These are phyloP conservation scores for Dromococcyx pavoninus DNA, from an alignment of 2,797 vertebrate species.

Conservation along the genomic window DNA sequence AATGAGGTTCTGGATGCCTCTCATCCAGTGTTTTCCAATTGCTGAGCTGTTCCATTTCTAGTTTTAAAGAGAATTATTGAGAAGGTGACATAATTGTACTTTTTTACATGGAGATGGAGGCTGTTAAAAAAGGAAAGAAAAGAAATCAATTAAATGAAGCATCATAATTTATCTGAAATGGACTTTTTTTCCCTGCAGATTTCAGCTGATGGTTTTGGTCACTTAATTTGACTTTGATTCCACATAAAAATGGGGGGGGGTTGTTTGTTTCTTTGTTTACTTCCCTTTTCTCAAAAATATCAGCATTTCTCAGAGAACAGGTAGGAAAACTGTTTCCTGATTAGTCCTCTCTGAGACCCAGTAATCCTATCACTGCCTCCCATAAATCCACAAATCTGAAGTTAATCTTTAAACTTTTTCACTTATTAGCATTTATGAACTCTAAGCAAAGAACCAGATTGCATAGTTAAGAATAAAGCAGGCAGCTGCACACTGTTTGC, in stretches of 20 bases:
- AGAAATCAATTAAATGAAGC: not conserved
- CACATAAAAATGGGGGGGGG: rapidly evolving
- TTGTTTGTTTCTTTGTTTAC: not conserved
- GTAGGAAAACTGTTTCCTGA: not conserved
- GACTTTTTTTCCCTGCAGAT: not conserved
- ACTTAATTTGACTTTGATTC: not conserved
- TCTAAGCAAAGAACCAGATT: not conserved
- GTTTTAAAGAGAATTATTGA: not conserved
- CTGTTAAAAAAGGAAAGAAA: not conserved
- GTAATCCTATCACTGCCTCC: not conserved
- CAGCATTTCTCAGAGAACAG: not conserved
- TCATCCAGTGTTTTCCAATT: not conserved
- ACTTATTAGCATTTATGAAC: not conserved
- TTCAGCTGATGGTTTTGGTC: not conserved
- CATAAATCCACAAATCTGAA: not conserved
- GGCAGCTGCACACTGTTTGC: not conserved
- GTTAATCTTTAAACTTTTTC: not conserved
- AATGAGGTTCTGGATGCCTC: not conserved
- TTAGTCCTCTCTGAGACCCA: not conserved
- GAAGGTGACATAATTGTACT: not conserved
- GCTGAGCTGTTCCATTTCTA: not conserved
- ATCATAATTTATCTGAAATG: not conserved
- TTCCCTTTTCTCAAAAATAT: not conserved
- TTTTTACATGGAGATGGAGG: not conserved
- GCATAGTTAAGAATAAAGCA: not conserved